Evolutionary conservation across 2,888 invertebrate genomes (phyloP), one percentile per base, ranked within the genome.

Genomic region (Tipula helvola): DNA sequence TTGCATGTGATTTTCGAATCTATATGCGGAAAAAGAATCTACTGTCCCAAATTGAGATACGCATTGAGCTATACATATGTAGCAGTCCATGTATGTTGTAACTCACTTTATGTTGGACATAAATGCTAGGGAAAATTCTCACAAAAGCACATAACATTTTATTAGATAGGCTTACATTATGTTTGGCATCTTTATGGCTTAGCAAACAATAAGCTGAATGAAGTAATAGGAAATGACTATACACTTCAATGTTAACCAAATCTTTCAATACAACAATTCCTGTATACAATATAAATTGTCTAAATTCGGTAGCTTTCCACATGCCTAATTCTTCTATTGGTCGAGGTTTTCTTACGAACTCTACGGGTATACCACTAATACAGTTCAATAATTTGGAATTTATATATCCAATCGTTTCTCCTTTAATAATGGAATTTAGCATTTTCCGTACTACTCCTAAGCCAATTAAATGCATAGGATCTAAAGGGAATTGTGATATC

Each of bases 251-350:
- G 28, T 87, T 7, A 36, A 88, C 87, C 47, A 87, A 85, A 18
- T 88, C 85, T 88, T 88, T 88, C 13, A 88, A 87, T 36, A 87
- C 87, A 47, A 87, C 83, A 42, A 88, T 86, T 52, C 88, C 88
- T 8, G 87, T 87, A 86, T 88, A 88, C 1, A 88, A 36, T 5
- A 87, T 57, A 36, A 87, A 86, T 28, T 87, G 87, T 2, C 87
- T 47, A 12, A 86, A 86, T 71, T 87, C 87, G 0, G 57, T 86
- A 16, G 88, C 87, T 83, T 88, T 88, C 88, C 88, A 88, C 10
- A 87, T 88, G 0, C 86, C 28, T 44, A 88, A n/a, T 87, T 88
- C 88, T 7, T 88, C 87, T 3, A 88, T 87, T 42, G 57, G 5
- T 41, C 88, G 86, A 18, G 88, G 87, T 83, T 88, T 87, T 87